phyloP scores from a whole-genome alignment of 2,113 vertebrate species.

The Phylloscopus trochilus region DNA sequence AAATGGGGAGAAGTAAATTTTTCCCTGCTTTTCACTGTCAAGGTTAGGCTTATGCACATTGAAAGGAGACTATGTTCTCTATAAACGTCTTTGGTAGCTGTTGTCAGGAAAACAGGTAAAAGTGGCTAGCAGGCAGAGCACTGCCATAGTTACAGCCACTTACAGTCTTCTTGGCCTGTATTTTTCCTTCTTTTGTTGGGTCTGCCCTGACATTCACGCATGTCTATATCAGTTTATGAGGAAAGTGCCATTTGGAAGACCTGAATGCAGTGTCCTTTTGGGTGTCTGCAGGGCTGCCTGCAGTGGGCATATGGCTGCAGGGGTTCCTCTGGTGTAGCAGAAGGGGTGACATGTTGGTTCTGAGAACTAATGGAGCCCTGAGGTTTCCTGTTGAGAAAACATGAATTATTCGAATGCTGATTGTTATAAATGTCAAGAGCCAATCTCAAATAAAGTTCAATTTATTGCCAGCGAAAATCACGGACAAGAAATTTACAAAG shows the following conservation, averaged over 20 bases:
- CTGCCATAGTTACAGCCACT: neutral
- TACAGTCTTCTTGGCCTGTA: neutral
- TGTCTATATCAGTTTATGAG: neutral
- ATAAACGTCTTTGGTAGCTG: neutral
- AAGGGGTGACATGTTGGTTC: rapidly evolving
- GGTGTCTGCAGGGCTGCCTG: neutral
- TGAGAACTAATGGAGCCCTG: neutral
- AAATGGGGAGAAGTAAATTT: neutral
- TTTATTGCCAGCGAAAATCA: no score
- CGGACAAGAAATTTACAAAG: no score
- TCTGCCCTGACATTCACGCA: neutral
- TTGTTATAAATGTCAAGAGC: no score
- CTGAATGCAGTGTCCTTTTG: neutral
- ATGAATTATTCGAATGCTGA: neutral
- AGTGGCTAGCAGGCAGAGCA: neutral
- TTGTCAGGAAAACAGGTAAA: neutral
- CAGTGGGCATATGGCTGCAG: neutral
- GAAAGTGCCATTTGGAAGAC: neutral
- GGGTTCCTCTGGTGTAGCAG: neutral
- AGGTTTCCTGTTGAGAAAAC: neutral
- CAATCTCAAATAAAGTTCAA: no score
- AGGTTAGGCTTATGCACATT: neutral
- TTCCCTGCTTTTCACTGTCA: neutral
- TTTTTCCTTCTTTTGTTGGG: neutral
- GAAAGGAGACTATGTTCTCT: neutral